Conservation (phyloP, 92 coral and sea anemone species). For the Siderastrea siderea region DNA sequence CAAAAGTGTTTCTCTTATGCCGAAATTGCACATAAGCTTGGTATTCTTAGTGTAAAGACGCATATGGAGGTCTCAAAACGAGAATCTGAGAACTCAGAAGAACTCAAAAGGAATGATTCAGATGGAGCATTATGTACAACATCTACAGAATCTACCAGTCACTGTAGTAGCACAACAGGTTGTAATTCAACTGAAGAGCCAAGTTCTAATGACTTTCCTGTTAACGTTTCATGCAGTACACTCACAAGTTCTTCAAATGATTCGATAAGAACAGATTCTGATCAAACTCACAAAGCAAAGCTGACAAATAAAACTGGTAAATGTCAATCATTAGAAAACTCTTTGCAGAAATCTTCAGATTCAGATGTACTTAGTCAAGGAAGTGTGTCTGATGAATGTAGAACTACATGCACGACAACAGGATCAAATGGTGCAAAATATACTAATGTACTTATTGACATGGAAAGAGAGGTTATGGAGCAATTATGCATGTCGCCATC, state of each 20-base stretch:
- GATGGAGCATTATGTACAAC: background rate
- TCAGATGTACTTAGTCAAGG: background rate
- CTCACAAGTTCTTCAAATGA: background rate
- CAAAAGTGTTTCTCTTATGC: constrained; percentile 82
- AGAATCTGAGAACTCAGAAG: background rate
- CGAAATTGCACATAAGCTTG: constrained; percentile 76
- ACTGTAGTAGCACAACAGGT: background rate
- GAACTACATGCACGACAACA: background rate
- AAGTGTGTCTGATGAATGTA: background rate
- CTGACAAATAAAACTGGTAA: background rate
- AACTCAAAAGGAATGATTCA: background rate
- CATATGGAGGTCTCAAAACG: background rate
- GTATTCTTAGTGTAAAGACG: constrained; percentile 29
- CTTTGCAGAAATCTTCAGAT: background rate
- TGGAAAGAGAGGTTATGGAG: constrained; percentile 74
- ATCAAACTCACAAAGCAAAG: background rate
- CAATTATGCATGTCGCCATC: constrained; percentile 64
- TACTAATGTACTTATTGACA: constrained; percentile 50
- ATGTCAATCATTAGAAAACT: background rate
- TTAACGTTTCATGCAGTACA: background rate
- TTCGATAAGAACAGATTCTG: background rate
- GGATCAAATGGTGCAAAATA: constrained; percentile 11
- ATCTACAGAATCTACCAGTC: background rate
- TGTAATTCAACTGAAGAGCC: background rate
- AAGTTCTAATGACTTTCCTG: background rate